These are phyloP conservation scores for Boulengerochromis microlepis DNA, from an alignment of 2,113 vertebrate genomes.

Conservation along the genomic window DNA sequence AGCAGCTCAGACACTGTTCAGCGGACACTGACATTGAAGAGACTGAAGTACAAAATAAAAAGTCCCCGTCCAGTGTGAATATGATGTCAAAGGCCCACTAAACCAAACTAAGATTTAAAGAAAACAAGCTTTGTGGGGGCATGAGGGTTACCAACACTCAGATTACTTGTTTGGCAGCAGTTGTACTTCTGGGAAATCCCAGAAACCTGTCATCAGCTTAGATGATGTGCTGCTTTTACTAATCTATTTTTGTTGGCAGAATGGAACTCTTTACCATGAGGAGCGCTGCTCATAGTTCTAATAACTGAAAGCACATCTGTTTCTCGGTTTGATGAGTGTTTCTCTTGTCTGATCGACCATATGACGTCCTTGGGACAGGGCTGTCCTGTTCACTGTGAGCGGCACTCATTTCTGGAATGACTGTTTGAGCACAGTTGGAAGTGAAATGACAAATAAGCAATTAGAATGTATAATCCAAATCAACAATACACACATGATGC, in stretches of 20 bases:
- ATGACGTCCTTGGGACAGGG: not conserved
- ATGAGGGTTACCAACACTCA: not conserved
- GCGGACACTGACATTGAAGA: not conserved
- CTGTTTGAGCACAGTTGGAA: not conserved
- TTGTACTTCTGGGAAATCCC: not conserved
- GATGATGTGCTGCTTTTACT: not conserved
- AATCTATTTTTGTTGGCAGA: not conserved
- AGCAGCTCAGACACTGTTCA: not conserved
- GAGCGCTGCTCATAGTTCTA: not conserved
- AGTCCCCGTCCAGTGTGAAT: not conserved
- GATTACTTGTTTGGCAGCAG: not conserved
- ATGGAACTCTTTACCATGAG: not conserved
- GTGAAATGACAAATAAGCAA: not conserved
- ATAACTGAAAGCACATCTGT: not conserved
- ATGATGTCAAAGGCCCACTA: not conserved
- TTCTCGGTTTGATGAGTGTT: not conserved
- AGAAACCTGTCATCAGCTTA: not conserved
- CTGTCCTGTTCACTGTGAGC: fast-evolving
- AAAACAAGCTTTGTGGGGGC: not conserved
- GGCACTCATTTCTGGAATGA: not conserved
- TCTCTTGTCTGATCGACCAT: not conserved
- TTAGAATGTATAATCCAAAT: not conserved
- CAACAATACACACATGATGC: not conserved
- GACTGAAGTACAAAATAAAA: not conserved
- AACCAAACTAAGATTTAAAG: not conserved